Percentiles rank a stretch among this genome's conserved stretches.
These are phyloP conservation scores for Poeciliopsis presidionis DNA, from an alignment of 2,797 vertebrate genomes.

Conservation along the genomic window DNA sequence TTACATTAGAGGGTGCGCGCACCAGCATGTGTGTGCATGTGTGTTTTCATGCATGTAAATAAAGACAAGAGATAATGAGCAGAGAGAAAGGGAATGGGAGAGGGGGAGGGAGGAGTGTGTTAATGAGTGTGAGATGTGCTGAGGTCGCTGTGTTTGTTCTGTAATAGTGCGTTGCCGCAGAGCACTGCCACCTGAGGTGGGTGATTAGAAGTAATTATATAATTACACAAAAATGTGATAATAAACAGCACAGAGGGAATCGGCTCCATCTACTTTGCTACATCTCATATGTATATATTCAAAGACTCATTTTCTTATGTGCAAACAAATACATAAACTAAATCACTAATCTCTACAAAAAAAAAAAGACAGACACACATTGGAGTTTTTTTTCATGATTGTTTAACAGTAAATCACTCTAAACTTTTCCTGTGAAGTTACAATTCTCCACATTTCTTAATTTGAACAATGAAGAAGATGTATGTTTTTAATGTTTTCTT, in stretches of 20 bases:
- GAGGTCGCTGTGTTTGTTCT: conserved; percentile 81
- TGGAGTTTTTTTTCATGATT: background rate
- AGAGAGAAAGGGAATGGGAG: conserved; percentile 54
- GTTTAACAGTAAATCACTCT: background rate
- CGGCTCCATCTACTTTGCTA: conserved; percentile 69
- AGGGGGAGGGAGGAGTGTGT: conserved; percentile 72
- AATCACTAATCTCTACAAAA: conserved; percentile 26
- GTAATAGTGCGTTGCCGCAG: conserved; percentile 79
- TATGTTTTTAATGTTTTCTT: no score
- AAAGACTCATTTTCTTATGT: conserved; percentile 41
- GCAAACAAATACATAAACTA: conserved; percentile 59
- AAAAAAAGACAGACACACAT: background rate
- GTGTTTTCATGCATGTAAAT: conserved; percentile 78
- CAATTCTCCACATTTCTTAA: background rate
- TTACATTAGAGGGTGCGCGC: conserved; percentile 57
- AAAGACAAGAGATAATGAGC: conserved; percentile 78
- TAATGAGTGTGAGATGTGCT: conserved; percentile 80
- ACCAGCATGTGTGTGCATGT: conserved; percentile 51
- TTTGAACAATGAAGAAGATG: background rate
- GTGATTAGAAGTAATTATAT: conserved; percentile 87
- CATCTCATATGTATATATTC: conserved; percentile 37
- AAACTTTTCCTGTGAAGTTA: background rate
- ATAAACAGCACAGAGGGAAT: conserved; percentile 84
- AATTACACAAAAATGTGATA: conserved; percentile 88
- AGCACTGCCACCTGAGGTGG: conserved; percentile 84